These are phyloP conservation scores for Eulemur macaco DNA, from an alignment of 2,113 vertebrate species.

Conservation along the genomic window DNA sequence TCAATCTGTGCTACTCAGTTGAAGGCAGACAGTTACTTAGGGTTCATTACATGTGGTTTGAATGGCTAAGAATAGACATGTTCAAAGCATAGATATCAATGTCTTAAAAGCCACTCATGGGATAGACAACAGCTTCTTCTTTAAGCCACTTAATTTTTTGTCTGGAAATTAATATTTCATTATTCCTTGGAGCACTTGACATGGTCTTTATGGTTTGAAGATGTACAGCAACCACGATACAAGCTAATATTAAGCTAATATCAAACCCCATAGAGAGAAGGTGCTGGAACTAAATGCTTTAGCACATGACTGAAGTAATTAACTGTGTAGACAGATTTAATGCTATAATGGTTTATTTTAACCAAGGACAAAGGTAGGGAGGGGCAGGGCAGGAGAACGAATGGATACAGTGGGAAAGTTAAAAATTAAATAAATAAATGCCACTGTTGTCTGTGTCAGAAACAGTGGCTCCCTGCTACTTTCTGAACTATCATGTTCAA, in stretches of 20 bases:
- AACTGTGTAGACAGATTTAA: constrained; percentile 72
- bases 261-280: constrained; percentile 76
- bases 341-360: constrained; percentile 70
- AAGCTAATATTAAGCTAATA: constrained; percentile 82
- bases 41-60: constrained; percentile 88
- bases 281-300: constrained; percentile 84
- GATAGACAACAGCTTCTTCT: constrained; percentile 86
- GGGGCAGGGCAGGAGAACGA: constrained; percentile 20
- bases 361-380: constrained; percentile 56
- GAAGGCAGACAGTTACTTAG: constrained; percentile 86
- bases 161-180: constrained; percentile 92
- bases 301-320: constrained; percentile 81
- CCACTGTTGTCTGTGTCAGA: constrained; percentile 48
- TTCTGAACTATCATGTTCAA: constrained; percentile 68
- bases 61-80: constrained; percentile 85
- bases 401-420: constrained; percentile 47
- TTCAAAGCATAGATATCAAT: constrained; percentile 83
- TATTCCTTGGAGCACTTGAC: constrained; percentile 87
- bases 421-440: constrained; percentile 69
- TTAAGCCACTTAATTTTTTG: constrained; percentile 90
- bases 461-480: constrained; percentile 46
- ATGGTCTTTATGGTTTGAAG: constrained; percentile 86
- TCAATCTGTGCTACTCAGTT: constrained; percentile 53
- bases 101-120: constrained; percentile 86
- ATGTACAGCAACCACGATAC: constrained; percentile 84